Percentiles rank a stretch among this genome's conserved stretches.
Evolutionary conservation across 2,888 invertebrate genomes (phyloP).

Genomic region (Petrolisthes manimaculis): DNA sequence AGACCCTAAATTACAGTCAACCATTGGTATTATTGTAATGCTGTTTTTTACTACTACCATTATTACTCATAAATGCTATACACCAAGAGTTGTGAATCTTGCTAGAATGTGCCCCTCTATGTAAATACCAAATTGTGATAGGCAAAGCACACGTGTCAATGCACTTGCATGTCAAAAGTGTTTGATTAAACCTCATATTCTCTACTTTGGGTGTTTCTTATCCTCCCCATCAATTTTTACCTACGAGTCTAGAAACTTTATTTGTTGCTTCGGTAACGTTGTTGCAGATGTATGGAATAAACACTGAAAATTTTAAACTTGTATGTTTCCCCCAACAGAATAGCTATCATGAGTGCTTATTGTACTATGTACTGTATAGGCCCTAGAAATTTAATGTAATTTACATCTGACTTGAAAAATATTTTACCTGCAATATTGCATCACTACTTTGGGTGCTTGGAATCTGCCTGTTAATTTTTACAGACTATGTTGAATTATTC

Average conservation of each 20-base stretch:
- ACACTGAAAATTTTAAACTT: neutral
- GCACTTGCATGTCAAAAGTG: conserved; percentile 64
- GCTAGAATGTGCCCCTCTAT: conserved; percentile 64
- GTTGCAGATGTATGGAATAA: conserved; percentile 13
- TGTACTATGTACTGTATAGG: too few relatives aligned
- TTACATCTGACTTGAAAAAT: too few relatives aligned
- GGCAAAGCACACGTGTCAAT: conserved; percentile 61
- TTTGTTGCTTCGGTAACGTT: conserved; percentile 13
- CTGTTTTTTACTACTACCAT: conserved; percentile 59
- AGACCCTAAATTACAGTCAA: conserved; percentile 33
- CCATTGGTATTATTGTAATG: conserved; percentile 53
- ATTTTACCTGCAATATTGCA: too few relatives aligned
- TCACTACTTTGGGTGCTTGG: too few relatives aligned
- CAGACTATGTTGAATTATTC: too few relatives aligned
- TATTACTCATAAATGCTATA: conserved; percentile 45
- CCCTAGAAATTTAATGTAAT: too few relatives aligned
- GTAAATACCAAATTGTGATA: conserved; percentile 64
- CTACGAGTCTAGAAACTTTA: neutral
- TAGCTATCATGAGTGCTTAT: too few relatives aligned
- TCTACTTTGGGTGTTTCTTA: conserved; percentile 42
- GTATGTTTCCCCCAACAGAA: neutral
- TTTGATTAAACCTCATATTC: conserved; percentile 64
- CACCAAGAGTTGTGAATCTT: conserved; percentile 62
- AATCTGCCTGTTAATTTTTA: too few relatives aligned
- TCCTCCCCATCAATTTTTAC: neutral